A percentile compares a stretch with the other conserved stretches of the same genome.
Evolutionary conservation across 2,797 vertebrate species (phyloP).

Genomic region (Cheracebus regulus): DNA sequence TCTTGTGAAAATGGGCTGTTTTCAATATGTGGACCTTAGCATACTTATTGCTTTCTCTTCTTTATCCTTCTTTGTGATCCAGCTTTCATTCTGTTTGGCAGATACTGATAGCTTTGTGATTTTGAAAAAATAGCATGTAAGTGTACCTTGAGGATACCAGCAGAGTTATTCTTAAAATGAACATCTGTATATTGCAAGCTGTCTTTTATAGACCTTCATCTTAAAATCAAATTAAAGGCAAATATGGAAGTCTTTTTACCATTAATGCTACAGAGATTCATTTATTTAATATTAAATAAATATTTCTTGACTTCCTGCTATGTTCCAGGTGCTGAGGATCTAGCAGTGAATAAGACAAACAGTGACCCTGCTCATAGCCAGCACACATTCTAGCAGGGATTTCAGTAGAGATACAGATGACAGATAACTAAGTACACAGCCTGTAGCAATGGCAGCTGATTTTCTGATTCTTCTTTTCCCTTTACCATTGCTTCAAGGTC

Average conservation of each 20-base stretch:
- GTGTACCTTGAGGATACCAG: neutral
- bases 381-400: neutral
- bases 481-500: neutral
- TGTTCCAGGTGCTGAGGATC: neutral
- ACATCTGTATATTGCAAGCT: conserved; percentile 26
- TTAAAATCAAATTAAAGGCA: neutral
- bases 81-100: conserved; percentile 45
- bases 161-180: conserved; percentile 11
- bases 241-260: neutral
- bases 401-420: neutral
- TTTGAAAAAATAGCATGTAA: neutral
- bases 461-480: neutral
- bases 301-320: neutral
- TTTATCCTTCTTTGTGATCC: conserved; percentile 27
- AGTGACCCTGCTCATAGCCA: neutral
- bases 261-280: neutral
- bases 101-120: conserved; percentile 37
- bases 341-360: neutral
- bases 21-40: neutral
- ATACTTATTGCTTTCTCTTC: neutral
- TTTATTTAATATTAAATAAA: conserved; percentile 25
- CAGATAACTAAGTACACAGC: neutral
- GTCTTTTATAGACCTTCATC: neutral
- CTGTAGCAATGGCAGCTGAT: neutral
- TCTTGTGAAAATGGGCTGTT: neutral